Conservation (phyloP, 35 echinoderm and acorn worm species). For the Lytechinus variegatus region DNA sequence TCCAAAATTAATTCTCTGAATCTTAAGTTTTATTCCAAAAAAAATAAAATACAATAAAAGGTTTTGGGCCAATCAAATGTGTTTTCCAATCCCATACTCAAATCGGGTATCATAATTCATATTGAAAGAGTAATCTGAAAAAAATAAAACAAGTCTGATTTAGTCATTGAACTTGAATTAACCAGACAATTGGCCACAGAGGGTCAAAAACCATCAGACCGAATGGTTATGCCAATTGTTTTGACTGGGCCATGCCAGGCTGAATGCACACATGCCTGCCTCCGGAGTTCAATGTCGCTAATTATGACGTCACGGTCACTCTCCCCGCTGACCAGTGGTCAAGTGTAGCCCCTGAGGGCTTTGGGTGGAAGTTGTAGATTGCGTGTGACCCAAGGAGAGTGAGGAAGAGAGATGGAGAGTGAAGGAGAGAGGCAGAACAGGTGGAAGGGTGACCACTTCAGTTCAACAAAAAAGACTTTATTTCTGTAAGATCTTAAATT, state of each 20-base stretch:
- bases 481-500: not conserved
- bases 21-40: not conserved
- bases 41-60: not conserved
- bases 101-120: not conserved
- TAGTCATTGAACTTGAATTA: not conserved
- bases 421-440: not conserved
- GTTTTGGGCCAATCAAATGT: not conserved
- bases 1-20: not conserved
- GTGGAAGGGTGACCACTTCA: not conserved
- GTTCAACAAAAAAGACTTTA: not conserved
- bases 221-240: not conserved
- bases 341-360: not conserved
- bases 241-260: not conserved
- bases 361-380: not conserved
- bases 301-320: conserved; percentile 17
- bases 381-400: conserved; percentile 1
- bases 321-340: not conserved
- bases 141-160: not conserved
- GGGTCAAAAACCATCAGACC: not conserved
- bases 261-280: not conserved
- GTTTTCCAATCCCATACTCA: not conserved
- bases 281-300: conserved; percentile 1
- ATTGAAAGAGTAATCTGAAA: not conserved
- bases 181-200: not conserved
- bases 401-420: not conserved